Percentiles rank a stretch among this genome's conserved stretches.
Evolutionary conservation across 2,888 invertebrate genomes (phyloP).

Genomic region (Caenorhabditis sp.): DNA sequence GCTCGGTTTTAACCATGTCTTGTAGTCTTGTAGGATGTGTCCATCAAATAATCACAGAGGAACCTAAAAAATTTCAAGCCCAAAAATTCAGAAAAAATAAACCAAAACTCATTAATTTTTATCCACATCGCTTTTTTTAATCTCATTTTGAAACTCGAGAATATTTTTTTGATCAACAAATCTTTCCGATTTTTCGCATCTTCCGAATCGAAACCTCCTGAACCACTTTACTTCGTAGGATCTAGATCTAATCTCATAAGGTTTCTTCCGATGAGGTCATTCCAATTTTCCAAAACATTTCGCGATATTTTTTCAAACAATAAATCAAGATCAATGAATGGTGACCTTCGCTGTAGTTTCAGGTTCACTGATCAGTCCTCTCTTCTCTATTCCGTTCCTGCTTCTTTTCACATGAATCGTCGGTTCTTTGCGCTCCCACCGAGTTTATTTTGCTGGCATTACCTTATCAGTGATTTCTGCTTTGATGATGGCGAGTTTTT

Average conservation of each 20-base stretch:
- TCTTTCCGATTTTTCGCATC: too few species aligned
- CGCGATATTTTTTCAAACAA: not conserved
- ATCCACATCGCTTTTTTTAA: too few species aligned
- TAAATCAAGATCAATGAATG: not conserved
- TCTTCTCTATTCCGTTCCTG: slow-evolving; percentile 4
- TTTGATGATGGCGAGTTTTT: slow-evolving; percentile 28
- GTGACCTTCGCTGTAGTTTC: not conserved
- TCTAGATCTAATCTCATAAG: slow-evolving; percentile 14
- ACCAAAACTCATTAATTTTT: too few species aligned
- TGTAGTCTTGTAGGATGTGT: too few species aligned
- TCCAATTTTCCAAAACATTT: not conserved
- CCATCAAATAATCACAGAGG: too few species aligned
- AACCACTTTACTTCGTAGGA: slow-evolving; percentile 18
- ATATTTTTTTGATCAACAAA: too few species aligned
- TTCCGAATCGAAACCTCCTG: slow-evolving; percentile 1
- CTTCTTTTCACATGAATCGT: slow-evolving; percentile 39
- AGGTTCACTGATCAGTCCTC: slow-evolving; percentile 33
- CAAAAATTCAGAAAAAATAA: too few species aligned
- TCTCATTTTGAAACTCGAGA: too few species aligned
- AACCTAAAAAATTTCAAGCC: too few species aligned
- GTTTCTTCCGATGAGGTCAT: slow-evolving; percentile 9
- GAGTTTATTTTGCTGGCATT: slow-evolving; percentile 17
- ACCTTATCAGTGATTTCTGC: slow-evolving; percentile 56
- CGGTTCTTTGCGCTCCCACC: slow-evolving; percentile 36
- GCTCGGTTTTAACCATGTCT: too few species aligned